Evolutionary conservation across 37 sponge, comb jelly and placozoan species (phyloP), one percentile per base, ranked within the genome.

Genomic region (Beroe ovata): DNA sequence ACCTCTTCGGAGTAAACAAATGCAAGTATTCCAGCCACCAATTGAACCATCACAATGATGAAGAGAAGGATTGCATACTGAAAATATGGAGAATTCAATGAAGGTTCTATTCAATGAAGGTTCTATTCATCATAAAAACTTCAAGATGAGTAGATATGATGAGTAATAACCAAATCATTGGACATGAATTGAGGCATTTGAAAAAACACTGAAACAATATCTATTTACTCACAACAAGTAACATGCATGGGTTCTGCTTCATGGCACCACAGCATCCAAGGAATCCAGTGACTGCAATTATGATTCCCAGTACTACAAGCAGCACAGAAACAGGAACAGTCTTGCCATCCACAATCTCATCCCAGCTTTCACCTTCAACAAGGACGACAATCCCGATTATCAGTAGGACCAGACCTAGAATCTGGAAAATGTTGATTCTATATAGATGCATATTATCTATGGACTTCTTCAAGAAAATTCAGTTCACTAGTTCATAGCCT

Each of bases 11-110:
- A 22, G 81, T 72, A 93, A 32, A 93, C 81, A 59, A 90, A 91
- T 2, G 60, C 92, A 0, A 93, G 64, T 38, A 93, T 90, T 29
- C 84, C 93, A 32, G 88, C 92, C 39, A 92, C 90, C 38, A 91
- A 36, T 88, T 92, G 89, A 30, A 92, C 59, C 3, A 93, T n/a
- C 0, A 93, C 72, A 37, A 93, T 90, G 60, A 93, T 1, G 1
- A 61, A n/a, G 39, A 93, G 39, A n/a, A 89, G 38, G 29, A 63
- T 38, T 26, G 90, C 66, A 62, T 90, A 93, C 93, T 93, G 90
- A 28, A 60, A 41, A 41, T 3, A 71, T 35, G 28, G 60, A n/a
- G n/a, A n/a, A n/a, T n/a, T n/a, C n/a, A n/a, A n/a, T n/a, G n/a
- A n/a, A n/a, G n/a, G n/a, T n/a, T n/a, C n/a, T n/a, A n/a, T n/a